Evolutionary conservation across 2,888 invertebrate species (phyloP).

Genomic region (Platycheirus albimanus): DNA sequence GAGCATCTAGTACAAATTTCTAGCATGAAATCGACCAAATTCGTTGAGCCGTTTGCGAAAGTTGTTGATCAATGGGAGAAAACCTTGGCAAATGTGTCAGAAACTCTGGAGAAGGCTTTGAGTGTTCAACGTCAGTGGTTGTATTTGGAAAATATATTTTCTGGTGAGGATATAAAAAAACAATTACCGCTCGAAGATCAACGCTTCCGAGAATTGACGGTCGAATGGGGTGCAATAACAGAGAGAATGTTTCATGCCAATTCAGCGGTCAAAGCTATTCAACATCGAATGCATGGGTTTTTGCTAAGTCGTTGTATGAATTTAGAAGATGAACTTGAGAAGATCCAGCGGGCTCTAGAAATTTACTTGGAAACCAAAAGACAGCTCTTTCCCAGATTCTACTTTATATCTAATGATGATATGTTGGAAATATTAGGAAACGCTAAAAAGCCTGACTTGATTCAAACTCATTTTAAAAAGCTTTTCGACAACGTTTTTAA

Average conservation of each 20-base stretch:
- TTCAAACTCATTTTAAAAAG: conserved; percentile 94
- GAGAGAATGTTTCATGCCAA: conserved; percentile 79
- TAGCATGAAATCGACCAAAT: conserved; percentile 93
- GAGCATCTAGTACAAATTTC: conserved; percentile 93
- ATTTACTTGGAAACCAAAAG: conserved; percentile 94
- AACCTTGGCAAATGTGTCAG: conserved; percentile 90
- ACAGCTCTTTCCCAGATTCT: conserved; percentile 93
- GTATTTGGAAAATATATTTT: conserved; percentile 94
- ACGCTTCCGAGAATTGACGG: conserved; percentile 89
- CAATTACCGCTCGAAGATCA: conserved; percentile 91
- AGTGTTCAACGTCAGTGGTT: conserved; percentile 93
- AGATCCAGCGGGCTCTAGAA: conserved; percentile 92
- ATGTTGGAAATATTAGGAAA: conserved; percentile 91
- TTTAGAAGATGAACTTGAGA: conserved; percentile 90
- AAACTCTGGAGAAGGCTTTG: conserved; percentile 91
- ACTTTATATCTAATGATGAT: conserved; percentile 91
- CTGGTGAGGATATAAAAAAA: conserved; percentile 92
- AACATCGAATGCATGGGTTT: conserved; percentile 85
- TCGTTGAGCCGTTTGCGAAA: conserved; percentile 92
- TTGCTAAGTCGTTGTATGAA: conserved; percentile 87
- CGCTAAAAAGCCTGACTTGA: conserved; percentile 90
- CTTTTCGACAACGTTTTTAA: conserved; percentile 93
- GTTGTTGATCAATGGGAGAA: conserved; percentile 95
- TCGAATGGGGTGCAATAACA: conserved; percentile 88
- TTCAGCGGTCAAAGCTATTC: conserved; percentile 86